Evolutionary conservation across 2,113 vertebrate genomes (phyloP), one percentile per base, ranked within the genome.

Genomic region (Otolemur garnettii): DNA sequence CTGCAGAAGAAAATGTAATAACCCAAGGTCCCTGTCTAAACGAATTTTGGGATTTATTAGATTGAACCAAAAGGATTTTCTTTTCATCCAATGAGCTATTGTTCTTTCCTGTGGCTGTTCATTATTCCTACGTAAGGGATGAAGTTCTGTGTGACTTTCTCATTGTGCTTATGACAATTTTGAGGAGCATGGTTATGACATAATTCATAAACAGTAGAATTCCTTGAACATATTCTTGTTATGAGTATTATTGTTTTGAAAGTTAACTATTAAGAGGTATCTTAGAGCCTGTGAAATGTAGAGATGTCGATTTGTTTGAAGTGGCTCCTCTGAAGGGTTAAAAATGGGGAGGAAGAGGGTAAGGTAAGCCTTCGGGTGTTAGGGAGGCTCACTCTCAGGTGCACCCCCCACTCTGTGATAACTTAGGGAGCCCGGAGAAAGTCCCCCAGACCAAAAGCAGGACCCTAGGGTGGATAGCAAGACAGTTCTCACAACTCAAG

Each of bases 41-140:
- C 81, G 69, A 91, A 75, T 82, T 71, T 71, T 21, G 30, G 77
- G 10, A 84, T 91, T 96, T 90, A 93, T 95, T 78, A 90, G 82
- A 79, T 7, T 55, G 83, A 86, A 69, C 59, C 79, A 84, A 84
- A 74, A 87, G 33, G 12, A 35, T 80, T 90, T 93, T 84, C 26
- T 57, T 74, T 6, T 30, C 15, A 38, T n/a, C 64, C n/a, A n/a
- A 22, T 91, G 33, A 86, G 28, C 28, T 89, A 6, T 64, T 89
- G 74, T 85, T 92, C 0, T 42, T 85, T 87, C 45, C 55, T 84
- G 7, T 78, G 62, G 62, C 11, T 78, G 60, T 45, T 92, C 26
- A 19, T 87, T 19, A 53, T 55, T 33, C 18, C 26, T 42, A 2
- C 0, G 13, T 42, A 33, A 3, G 33, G 21, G 81, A 85, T 72